Evolutionary conservation across 2,888 invertebrate species (phyloP), one percentile per base, ranked within the genome.

Genomic region (Hydriomena furcata): DNA sequence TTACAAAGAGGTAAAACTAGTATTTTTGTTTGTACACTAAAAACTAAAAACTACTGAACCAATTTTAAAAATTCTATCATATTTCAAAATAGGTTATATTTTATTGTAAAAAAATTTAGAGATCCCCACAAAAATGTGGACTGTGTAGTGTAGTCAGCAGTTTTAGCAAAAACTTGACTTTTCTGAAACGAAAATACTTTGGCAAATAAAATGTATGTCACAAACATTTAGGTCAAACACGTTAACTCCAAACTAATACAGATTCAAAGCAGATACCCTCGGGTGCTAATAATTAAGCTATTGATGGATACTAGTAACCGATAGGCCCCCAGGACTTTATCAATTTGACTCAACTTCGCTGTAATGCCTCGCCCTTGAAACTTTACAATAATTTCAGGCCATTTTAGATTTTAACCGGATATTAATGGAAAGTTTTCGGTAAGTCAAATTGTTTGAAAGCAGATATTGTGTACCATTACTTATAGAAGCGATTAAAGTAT

Each of bases 301-400:
- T 46, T 52, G 52, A 52, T 46, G 46, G 52, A 52, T 52, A 52
- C 11, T 13, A 44, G 48, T 41, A 49, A 52, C 46, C 27, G 52
- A 52, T 52, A 52, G 52, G 46, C 52, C 46, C 36, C 5, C 13
- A 23, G 52, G 52, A 42, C 30, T 52, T 52, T 52, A 52, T 46
- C 41, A 52, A 46, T 46, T 52, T 52, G 32, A 21, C 20, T 8
- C 27, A 41, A 52, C 41, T 46, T 38, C 34, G 34, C 23, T 47
- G 47, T 46, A 49, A 24, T 40, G 35, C 20, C 27, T 17, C 10
- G 25, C 20, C 51, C 45, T 41, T 41, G 41, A 32, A 51, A 46
- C 36, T 52, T 52, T 20, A 7, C 17, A 28, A 32, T 41, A 30
- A 42, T 38, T 44, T 28, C 5, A 13, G 38, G 20, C 34, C 44